These are phyloP conservation scores for Agrilus planipennis DNA, from an alignment of 1,140 invertebrate genomes.

Conservation along the genomic window DNA sequence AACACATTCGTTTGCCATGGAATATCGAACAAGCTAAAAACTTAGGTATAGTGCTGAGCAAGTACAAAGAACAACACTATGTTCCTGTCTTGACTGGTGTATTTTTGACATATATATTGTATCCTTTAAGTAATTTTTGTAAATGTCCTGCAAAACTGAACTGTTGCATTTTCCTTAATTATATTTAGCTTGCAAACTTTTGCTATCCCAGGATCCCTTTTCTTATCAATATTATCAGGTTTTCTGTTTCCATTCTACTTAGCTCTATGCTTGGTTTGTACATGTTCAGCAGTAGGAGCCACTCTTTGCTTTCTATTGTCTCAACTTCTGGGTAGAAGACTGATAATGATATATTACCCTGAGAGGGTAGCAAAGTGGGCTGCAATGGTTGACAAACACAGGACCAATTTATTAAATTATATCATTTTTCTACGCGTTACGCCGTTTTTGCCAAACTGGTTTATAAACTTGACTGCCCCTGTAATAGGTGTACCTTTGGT, in stretches of 20 bases:
- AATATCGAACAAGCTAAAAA: slow-evolving; percentile 95
- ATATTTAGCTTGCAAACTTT: slow-evolving; percentile 87
- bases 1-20: slow-evolving; percentile 82
- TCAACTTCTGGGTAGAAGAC: slow-evolving; percentile 69
- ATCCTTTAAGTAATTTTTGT: slow-evolving; percentile 58
- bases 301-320: slow-evolving; percentile 92
- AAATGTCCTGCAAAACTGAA: background rate
- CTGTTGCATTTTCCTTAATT: background rate
- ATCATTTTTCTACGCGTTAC: slow-evolving; percentile 96
- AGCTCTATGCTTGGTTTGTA: slow-evolving; percentile 84
- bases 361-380: slow-evolving; percentile 79
- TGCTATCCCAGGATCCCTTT: slow-evolving; percentile 98
- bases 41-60: slow-evolving; percentile 77
- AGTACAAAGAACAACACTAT: slow-evolving; percentile 92
- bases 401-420: slow-evolving; percentile 86
- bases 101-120: slow-evolving; percentile 94
- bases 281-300: slow-evolving; percentile 92
- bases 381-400: slow-evolving; percentile 69
- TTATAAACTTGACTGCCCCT: slow-evolving; percentile 95
- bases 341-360: slow-evolving; percentile 84
- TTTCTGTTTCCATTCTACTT: slow-evolving; percentile 91
- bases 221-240: slow-evolving; percentile 93
- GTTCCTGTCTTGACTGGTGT: slow-evolving; percentile 82
- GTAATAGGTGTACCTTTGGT: slow-evolving; percentile 88
- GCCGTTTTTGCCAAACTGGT: slow-evolving; percentile 98